Base-by-base conservation (phyloP, 2,113 vertebrate genomes). In the Paradoxurus hermaphroditus region DNA sequence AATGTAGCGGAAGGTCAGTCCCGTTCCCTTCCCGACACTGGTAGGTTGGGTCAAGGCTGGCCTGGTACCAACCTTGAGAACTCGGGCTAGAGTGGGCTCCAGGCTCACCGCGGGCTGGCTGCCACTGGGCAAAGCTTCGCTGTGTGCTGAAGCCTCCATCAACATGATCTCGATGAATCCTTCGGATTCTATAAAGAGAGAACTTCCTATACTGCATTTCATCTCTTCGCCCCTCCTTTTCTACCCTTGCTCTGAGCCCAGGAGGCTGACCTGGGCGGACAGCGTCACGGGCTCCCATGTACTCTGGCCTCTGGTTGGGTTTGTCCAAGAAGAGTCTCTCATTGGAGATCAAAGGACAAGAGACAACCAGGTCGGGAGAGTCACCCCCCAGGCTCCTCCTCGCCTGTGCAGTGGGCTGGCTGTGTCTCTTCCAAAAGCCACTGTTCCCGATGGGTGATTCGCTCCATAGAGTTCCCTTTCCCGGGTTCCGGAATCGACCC, bases 1-100 rank as follows among this genome's bases (percentile, higher is more conserved):
- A 95, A 94, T 91, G 59, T 31, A 68, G 91, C 83, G 34, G 95
- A 53, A 88, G 90, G 82, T 83, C 95, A 97, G 96, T 83, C 59
- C 91, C 2, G 72, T 46, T 82, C 86, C 82, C 11, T 90, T 95
- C 93, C 95, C 73, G 70, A 94, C 92, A 83, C 90, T 83, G 79
- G 31, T 15, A 53, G 81, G 90, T 82, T 89, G 85, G 95, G 96
- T 90, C 79, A 31, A n/a, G 63, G 63, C 90, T 93, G 90, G 92
- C 95, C 70, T 27, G 87, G 62, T 23, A 83, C 73, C 89, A 89
- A 75, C 67, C 53, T 59, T 13, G 21, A 93, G 95, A 89, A 77
- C 46, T 46, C 84, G 39, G 65, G 72, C n/a, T 6, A 6, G 59
- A 31, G 44, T 73, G 25, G 82, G 83, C 62, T 73, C 82, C 34